A percentile compares a stretch with the other conserved stretches of the same genome.
These are phyloP conservation scores for Tokudaia muenninki DNA, from an alignment of 2,797 vertebrate genomes.

Conservation along the genomic window DNA sequence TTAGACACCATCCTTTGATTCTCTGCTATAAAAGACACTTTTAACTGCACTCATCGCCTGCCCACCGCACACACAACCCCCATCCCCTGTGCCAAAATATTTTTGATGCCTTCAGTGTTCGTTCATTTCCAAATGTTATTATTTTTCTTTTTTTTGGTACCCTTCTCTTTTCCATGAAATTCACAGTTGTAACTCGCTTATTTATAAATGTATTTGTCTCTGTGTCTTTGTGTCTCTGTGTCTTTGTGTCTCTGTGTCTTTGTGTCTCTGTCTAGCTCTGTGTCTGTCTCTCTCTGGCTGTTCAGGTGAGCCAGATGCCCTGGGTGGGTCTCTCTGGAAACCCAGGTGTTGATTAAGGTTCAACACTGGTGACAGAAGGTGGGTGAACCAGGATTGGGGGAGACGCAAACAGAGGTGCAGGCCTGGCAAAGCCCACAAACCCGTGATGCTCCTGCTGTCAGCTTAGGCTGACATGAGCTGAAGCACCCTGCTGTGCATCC, in stretches of 20 bases:
- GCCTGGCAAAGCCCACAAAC: background rate
- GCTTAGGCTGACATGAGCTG: background rate
- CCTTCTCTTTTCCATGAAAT: background rate
- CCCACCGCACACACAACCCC: background rate
- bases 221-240: background rate
- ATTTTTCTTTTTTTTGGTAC: background rate
- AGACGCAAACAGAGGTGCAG: background rate
- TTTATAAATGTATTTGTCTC: background rate
- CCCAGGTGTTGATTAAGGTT: background rate
- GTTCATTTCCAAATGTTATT: background rate
- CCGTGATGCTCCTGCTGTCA: background rate
- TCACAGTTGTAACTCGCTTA: conserved; percentile 14
- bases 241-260: background rate
- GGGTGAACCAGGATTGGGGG: background rate
- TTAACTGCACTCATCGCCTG: background rate
- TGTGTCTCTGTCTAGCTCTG: background rate
- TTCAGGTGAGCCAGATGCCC: background rate
- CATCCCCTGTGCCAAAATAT: background rate
- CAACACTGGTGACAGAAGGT: background rate
- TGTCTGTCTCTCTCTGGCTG: background rate
- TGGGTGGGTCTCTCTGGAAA: background rate
- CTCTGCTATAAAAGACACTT: background rate
- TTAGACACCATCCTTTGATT: conserved; percentile 13
- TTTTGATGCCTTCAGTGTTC: background rate
- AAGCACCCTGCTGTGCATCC: background rate